phyloP scores from a whole-genome alignment of 2,113 vertebrate genomes.

The Cephalopholis sonnerati region DNA sequence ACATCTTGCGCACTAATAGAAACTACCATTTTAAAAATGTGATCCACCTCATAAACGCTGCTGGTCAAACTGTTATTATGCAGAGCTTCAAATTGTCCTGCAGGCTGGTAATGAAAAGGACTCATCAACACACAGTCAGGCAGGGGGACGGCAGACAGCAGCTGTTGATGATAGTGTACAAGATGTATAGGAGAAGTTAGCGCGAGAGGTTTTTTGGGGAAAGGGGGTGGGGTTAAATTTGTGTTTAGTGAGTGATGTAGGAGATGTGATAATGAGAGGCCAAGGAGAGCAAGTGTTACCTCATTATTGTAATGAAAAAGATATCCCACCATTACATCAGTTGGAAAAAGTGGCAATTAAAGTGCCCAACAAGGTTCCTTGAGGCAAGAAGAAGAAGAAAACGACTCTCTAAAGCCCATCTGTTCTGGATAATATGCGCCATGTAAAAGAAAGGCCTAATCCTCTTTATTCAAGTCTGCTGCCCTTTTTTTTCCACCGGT shows the following conservation, averaged over 20 bases:
- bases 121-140: conserved; percentile 7
- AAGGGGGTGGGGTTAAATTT: conserved; percentile 73
- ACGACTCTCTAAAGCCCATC: conserved; percentile 88
- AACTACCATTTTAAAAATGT: not conserved
- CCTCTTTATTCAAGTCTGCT: conserved; percentile 84
- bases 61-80: conserved; percentile 5
- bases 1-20: not conserved
- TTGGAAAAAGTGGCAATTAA: conserved; percentile 96
- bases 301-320: conserved; percentile 99
- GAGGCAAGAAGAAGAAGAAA: conserved; percentile 90
- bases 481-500: conserved; percentile 67
- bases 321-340: conserved; percentile 94
- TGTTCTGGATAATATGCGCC: conserved; percentile 89
- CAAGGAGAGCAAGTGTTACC: conserved; percentile 96
- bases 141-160: conserved; percentile 21
- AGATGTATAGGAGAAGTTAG: conserved; percentile 50
- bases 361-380: conserved; percentile 91
- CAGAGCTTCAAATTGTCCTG: conserved; percentile 44
- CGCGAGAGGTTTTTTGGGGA: conserved; percentile 1
- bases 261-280: conserved; percentile 97
- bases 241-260: conserved; percentile 84
- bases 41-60: not conserved
- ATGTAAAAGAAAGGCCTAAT: conserved; percentile 86
- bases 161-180: conserved; percentile 33
- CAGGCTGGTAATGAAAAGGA: conserved; percentile 38